Percentiles rank a stretch among this genome's conserved stretches.
Conservation (phyloP, 2,113 vertebrate species). For the Gymnogyps californianus region DNA sequence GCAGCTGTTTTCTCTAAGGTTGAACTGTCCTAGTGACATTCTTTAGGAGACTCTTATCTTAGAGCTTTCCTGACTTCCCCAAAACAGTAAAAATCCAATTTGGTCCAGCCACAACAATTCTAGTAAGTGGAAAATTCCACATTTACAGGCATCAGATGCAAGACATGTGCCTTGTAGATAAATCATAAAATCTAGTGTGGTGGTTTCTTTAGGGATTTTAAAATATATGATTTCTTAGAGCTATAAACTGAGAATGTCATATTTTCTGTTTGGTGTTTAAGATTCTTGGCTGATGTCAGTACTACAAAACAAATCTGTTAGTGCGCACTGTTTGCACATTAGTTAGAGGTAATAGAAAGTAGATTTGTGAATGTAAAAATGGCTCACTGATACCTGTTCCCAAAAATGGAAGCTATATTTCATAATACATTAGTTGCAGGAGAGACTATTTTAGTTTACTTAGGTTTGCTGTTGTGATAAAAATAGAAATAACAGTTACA, state of each 20-base stretch:
- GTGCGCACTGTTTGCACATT: fast-evolving
- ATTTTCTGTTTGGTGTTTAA: not conserved
- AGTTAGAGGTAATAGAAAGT: not conserved
- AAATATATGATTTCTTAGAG: not conserved
- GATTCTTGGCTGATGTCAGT: not conserved
- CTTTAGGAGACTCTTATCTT: too few relatives aligned
- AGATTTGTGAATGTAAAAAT: not conserved
- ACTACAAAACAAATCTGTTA: not conserved
- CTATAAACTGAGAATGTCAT: not conserved
- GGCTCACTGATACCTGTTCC: not conserved
- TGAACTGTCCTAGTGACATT: too few relatives aligned
- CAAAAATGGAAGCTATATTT: not conserved
- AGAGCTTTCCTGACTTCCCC: too few relatives aligned
- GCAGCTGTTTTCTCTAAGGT: too few relatives aligned
- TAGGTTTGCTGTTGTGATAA: not conserved
- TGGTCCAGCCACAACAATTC: too few relatives aligned
- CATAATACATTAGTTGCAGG: not conserved
- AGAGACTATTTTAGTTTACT: not conserved
- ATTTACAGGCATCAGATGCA: not conserved
- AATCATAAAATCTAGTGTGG: not conserved
- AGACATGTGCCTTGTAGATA: not conserved
- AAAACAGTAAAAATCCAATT: too few relatives aligned
- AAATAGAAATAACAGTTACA: not conserved
- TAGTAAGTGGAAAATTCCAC: too few relatives aligned
- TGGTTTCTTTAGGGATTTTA: not conserved